Evolutionary conservation across 37 sponge, comb jelly and placozoan species (phyloP).

Genomic region (Spongilla lacustris): DNA sequence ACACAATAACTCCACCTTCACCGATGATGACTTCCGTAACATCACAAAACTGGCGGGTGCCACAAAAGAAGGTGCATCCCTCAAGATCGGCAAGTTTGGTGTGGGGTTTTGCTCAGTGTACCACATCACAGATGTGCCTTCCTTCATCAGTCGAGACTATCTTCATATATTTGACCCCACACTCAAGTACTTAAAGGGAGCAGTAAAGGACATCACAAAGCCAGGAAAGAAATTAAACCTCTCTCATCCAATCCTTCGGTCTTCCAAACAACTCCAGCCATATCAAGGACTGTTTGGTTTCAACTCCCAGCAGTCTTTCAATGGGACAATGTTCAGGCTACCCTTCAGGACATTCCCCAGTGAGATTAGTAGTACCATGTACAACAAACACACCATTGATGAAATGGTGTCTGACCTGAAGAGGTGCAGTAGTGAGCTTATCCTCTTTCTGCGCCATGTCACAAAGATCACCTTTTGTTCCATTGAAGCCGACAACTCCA

Average conservation of each 20-base stretch:
- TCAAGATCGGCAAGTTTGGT: conserved; percentile 57
- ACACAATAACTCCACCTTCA: conserved; percentile 51
- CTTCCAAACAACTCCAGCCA: conserved; percentile 53
- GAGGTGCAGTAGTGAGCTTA: conserved; percentile 41
- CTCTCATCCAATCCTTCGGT: background rate
- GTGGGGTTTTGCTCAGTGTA: conserved; percentile 68
- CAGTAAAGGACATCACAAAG: conserved; percentile 40
- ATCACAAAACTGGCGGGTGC: conserved; percentile 71
- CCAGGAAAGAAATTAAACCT: conserved; percentile 55
- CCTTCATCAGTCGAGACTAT: conserved; percentile 51
- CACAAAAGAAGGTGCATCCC: conserved; percentile 54
- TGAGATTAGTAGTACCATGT: conserved; percentile 56
- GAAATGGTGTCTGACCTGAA: conserved; percentile 20
- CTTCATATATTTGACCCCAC: conserved; percentile 67
- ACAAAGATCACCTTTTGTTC: conserved; percentile 31
- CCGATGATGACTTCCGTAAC: conserved; percentile 70
- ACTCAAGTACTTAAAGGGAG: conserved; percentile 38
- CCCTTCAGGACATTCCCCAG: conserved; percentile 56
- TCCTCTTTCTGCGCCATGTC: conserved; percentile 55
- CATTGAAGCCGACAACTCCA: conserved; percentile 5
- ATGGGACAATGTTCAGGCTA: conserved; percentile 65
- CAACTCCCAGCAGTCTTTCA: background rate
- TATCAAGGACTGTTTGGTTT: conserved; percentile 30
- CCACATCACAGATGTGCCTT: conserved; percentile 68
- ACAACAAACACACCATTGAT: conserved; percentile 18